phyloP scores from a whole-genome alignment of 2,113 vertebrate genomes.

The Prionailurus bengalensis region DNA sequence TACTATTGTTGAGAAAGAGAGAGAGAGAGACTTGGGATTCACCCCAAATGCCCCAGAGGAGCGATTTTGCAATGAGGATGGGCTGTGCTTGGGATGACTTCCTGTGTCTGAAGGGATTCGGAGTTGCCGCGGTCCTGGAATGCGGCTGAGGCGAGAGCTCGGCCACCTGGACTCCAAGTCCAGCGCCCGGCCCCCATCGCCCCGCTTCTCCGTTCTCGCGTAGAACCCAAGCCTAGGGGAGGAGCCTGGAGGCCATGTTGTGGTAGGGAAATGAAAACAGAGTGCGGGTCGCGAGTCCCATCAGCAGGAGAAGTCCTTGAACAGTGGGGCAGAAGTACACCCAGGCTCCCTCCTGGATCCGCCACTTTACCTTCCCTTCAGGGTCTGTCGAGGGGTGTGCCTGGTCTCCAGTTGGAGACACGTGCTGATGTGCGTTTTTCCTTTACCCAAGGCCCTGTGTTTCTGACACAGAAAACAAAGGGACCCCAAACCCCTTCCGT shows the following conservation, averaged over 20 bases:
- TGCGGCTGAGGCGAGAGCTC: neutral
- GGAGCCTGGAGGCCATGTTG: neutral
- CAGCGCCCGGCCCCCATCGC: accelerated
- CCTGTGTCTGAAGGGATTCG: neutral
- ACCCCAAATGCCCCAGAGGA: neutral
- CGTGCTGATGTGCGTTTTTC: no score
- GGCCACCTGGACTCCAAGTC: neutral
- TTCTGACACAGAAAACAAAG: neutral
- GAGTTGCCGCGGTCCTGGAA: accelerated
- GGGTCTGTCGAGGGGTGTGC: no score
- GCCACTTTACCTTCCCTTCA: neutral
- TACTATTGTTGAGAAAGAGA: neutral
- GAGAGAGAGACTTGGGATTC: neutral
- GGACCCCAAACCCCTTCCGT: neutral
- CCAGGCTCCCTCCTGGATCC: neutral
- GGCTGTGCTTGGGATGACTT: neutral
- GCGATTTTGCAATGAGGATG: neutral
- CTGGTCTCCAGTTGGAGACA: neutral
- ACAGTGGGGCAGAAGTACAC: neutral
- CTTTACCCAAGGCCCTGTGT: neutral
- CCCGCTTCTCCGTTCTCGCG: neutral
- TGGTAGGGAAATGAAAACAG: neutral
- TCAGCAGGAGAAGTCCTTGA: neutral
- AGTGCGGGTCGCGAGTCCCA: neutral
- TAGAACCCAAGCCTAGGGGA: neutral